Evolutionary conservation across 2,113 vertebrate genomes (phyloP).

Genomic region (Eptesicus fuscus): DNA sequence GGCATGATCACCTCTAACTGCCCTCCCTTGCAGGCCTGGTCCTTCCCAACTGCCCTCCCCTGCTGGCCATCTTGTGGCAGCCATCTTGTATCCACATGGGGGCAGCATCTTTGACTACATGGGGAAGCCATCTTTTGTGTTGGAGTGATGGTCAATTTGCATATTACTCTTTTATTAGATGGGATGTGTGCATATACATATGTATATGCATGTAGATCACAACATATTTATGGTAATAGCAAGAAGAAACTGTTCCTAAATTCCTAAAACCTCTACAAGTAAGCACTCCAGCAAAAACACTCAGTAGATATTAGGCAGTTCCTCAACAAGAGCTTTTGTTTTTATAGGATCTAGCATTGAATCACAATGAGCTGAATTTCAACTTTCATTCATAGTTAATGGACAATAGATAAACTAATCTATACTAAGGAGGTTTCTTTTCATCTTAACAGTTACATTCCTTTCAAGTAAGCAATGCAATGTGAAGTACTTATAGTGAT

Average conservation of each 20-base stretch:
- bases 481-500: constrained; percentile 56
- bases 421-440: constrained; percentile 42
- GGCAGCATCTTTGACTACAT: too few relatives aligned
- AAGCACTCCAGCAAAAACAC: neutral
- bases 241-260: neutral
- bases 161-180: too few relatives aligned
- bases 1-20: too few relatives aligned
- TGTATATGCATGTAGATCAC: neutral
- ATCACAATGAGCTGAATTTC: constrained; percentile 49
- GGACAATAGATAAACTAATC: constrained; percentile 55
- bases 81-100: too few relatives aligned
- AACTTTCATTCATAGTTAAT: constrained; percentile 58
- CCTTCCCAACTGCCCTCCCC: too few relatives aligned
- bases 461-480: constrained; percentile 47
- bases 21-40: too few relatives aligned
- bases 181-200: neutral
- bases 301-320: neutral
- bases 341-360: constrained; percentile 28
- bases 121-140: too few relatives aligned
- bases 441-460: constrained; percentile 38
- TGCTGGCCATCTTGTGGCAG: too few relatives aligned
- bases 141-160: too few relatives aligned
- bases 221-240: neutral
- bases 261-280: neutral
- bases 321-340: constrained; percentile 30